Conservation (phyloP, 2,797 vertebrate genomes). For the Rousettus madagascariensis region DNA sequence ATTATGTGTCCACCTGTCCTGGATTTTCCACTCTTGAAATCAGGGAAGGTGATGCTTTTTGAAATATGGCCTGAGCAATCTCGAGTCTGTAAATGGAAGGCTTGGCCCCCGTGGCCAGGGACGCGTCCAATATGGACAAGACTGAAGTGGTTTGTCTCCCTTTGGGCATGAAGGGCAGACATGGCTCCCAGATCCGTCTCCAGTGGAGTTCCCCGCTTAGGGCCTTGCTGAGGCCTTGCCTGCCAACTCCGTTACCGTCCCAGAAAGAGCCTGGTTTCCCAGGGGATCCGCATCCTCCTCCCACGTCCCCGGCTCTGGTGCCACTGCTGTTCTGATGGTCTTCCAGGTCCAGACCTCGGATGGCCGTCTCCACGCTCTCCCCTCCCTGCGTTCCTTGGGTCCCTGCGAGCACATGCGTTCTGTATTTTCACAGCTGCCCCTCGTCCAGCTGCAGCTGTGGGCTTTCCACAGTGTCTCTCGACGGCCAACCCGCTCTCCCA, state of each 20-base stretch:
- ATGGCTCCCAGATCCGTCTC: background rate
- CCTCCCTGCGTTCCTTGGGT: background rate
- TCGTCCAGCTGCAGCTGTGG: background rate
- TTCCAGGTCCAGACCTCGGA: fast-evolving
- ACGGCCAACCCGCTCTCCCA: too few relatives aligned
- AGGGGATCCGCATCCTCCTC: background rate
- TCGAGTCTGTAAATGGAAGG: background rate
- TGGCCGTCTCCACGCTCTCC: background rate
- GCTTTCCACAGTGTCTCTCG: fast-evolving
- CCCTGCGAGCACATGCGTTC: background rate
- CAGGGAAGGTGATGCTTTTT: background rate
- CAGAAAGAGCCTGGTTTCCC: background rate
- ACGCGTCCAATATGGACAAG: background rate
- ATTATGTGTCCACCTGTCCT: background rate
- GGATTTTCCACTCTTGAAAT: background rate
- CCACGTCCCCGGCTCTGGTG: fast-evolving
- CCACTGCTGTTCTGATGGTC: background rate
- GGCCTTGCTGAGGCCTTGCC: background rate
- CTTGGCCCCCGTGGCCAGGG: fast-evolving
- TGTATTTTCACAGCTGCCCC: background rate
- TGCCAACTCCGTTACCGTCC: fast-evolving
- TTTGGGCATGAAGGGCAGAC: background rate
- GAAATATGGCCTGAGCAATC: background rate
- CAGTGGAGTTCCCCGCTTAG: background rate
- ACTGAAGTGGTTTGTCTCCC: background rate